Conservation (phyloP, 2,888 invertebrate genomes). For the Perithous albicinctus region DNA sequence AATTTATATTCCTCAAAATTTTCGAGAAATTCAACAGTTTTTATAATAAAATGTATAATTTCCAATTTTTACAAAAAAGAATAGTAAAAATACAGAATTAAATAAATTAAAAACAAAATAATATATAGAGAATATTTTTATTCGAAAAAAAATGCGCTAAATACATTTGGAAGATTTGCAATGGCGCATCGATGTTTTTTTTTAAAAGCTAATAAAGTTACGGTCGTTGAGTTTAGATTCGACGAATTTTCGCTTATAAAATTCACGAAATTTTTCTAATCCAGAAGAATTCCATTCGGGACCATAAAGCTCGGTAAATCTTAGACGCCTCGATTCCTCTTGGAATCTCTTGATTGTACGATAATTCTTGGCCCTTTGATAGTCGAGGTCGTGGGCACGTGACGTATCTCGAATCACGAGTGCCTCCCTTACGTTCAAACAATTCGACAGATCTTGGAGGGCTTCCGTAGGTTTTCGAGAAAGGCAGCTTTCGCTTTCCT, state of each 20-base stretch:
- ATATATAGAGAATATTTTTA: not conserved
- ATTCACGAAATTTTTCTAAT: constrained; percentile 34
- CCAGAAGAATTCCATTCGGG: constrained; percentile 38
- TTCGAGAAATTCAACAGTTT: too few species aligned
- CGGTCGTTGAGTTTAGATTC: constrained; percentile 69
- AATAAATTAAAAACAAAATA: not conserved
- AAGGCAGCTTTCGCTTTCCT: not conserved
- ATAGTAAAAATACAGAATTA: too few species aligned
- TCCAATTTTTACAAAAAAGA: too few species aligned
- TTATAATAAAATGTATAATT: too few species aligned
- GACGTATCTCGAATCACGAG: constrained; percentile 34
- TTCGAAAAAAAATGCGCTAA: not conserved
- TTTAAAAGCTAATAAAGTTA: constrained; percentile 63
- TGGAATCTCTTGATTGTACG: constrained; percentile 38
- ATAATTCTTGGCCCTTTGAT: constrained; percentile 41
- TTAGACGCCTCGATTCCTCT: constrained; percentile 33
- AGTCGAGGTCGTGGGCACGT: constrained; percentile 32
- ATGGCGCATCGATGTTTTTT: not conserved
- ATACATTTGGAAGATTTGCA: not conserved
- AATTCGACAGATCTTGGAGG: constrained; percentile 37
- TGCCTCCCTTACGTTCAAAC: constrained; percentile 43
- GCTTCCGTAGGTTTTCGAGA: not conserved
- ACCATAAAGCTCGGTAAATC: constrained; percentile 56
- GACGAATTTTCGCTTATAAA: constrained; percentile 67
- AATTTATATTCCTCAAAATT: too few species aligned